phyloP scores from a whole-genome alignment of 2,797 vertebrate species.

The Emydoidea blandingii region DNA sequence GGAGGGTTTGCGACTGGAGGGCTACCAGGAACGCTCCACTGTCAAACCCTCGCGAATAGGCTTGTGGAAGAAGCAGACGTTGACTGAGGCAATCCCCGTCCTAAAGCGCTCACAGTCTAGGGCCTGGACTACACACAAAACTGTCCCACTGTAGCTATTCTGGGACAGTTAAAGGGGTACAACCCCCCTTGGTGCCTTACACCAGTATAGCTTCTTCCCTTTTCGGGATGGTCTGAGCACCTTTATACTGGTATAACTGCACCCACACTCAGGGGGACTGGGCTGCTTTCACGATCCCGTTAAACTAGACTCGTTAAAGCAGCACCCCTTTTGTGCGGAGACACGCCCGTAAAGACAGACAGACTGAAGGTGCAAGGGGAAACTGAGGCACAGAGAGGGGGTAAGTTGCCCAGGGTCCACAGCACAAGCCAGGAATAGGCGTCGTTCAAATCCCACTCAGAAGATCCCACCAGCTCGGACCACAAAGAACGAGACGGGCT shows the following conservation, averaged over 20 bases:
- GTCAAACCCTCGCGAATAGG: background rate
- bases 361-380: background rate
- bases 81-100: background rate
- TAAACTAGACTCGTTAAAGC: background rate
- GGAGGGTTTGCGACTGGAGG: too few relatives aligned
- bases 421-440: background rate
- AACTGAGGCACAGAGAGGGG: background rate
- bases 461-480: background rate
- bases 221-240: background rate
- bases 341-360: too few relatives aligned
- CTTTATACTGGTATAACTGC: background rate
- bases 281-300: background rate
- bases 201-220: background rate
- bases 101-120: background rate
- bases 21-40: background rate
- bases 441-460: background rate
- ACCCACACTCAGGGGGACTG: background rate
- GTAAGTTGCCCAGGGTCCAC: background rate
- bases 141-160: background rate
- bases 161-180: background rate
- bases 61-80: background rate
- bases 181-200: background rate
- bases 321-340: background rate
- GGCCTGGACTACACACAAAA: background rate
- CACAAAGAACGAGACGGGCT: background rate